Percentiles rank a stretch among this genome's conserved stretches.
Evolutionary conservation across 2,888 invertebrate species (phyloP).

Genomic region (Drosophila nr. perissopoda): DNA sequence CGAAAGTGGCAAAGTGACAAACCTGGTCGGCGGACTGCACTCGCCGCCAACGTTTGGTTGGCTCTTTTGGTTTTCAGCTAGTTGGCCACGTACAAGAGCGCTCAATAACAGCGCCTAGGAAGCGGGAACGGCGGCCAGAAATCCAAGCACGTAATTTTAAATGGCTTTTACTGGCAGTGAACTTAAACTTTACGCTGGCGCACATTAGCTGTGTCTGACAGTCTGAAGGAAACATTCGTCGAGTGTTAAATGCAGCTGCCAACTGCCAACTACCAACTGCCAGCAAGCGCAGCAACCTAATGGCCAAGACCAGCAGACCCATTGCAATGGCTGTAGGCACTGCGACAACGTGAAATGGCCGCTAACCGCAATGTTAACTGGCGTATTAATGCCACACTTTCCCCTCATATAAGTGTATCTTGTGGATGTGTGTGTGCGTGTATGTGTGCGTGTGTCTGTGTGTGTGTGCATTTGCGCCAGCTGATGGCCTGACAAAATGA

Average conservation of each 20-base stretch:
- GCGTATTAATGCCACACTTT: conserved; percentile 73
- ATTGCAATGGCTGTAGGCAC: conserved; percentile 35
- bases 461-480: not conserved
- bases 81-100: conserved; percentile 73
- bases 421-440: not conserved
- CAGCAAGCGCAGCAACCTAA: conserved; percentile 31
- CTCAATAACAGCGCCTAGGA: conserved; percentile 70
- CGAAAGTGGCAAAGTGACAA: conserved; percentile 74
- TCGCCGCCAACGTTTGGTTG: conserved; percentile 5
- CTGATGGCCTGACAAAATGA: conserved; percentile 56
- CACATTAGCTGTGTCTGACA: conserved; percentile 75
- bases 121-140: conserved; percentile 57
- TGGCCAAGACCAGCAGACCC: conserved; percentile 30
- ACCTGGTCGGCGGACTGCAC: conserved; percentile 55
- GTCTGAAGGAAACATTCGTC: conserved; percentile 61
- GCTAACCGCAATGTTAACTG: conserved; percentile 80
- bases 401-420: conserved; percentile 3
- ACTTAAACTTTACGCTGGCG: conserved; percentile 77
- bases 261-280: conserved; percentile 45
- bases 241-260: conserved; percentile 81
- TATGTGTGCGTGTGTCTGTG: conserved; percentile 12
- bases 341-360: conserved; percentile 69
- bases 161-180: conserved; percentile 83
- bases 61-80: conserved; percentile 25
- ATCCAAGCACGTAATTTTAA: conserved; percentile 83